A percentile compares a stretch with the other conserved stretches of the same genome.
These are phyloP conservation scores for Candoia aspera DNA, from an alignment of 2,113 vertebrate species.

Conservation along the genomic window DNA sequence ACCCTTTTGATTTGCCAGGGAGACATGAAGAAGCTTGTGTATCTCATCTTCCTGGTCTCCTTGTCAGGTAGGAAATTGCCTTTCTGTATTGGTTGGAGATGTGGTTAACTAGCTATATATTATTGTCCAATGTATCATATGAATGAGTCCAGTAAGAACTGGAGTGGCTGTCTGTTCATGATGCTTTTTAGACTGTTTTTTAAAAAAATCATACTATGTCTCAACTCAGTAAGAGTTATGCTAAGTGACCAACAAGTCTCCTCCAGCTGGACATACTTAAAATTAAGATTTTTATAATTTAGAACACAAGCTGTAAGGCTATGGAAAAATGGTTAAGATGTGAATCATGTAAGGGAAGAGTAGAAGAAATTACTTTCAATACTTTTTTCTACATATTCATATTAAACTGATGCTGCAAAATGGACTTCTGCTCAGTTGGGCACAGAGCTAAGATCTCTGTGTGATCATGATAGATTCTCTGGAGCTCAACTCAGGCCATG, in stretches of 20 bases:
- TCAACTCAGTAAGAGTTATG: neutral
- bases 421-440: too few species aligned
- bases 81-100: neutral
- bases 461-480: too few species aligned
- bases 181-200: neutral
- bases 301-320: neutral
- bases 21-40: slow-evolving; percentile 53
- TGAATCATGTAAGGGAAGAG: neutral
- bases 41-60: slow-evolving; percentile 44
- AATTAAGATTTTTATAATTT: neutral
- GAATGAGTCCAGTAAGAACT: neutral
- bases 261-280: neutral
- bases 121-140: neutral
- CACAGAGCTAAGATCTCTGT: too few species aligned
- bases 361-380: neutral
- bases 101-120: neutral
- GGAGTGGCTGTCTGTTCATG: neutral
- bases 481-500: too few species aligned
- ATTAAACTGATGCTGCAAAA: neutral
- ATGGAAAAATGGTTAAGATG: neutral
- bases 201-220: neutral
- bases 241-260: neutral
- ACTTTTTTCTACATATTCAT: neutral
- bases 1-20: slow-evolving; percentile 8
- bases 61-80: slow-evolving; percentile 54